Conservation (phyloP, 2,888 invertebrate genomes). For the Brassicogethes aeneus region DNA sequence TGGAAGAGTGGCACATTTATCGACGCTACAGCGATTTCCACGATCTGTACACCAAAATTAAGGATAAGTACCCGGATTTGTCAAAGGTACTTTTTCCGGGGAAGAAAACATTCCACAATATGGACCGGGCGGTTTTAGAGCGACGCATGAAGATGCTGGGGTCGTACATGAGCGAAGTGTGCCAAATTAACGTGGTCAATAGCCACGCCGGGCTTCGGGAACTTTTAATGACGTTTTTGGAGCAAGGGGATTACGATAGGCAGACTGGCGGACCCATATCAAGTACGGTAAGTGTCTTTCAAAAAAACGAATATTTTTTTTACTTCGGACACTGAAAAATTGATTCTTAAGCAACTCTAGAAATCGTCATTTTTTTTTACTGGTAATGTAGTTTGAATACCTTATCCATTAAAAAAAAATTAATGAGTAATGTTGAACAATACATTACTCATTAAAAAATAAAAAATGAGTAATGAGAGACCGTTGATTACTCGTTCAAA, state of each 20-base stretch:
- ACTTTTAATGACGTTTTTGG: conserved; percentile 55
- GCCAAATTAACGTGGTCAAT: conserved; percentile 50
- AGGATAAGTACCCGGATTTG: conserved; percentile 73
- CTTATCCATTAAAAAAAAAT: too few relatives aligned
- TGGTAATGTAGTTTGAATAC: too few relatives aligned
- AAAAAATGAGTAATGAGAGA: too few relatives aligned
- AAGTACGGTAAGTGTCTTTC: conserved; percentile 42
- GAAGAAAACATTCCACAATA: conserved; percentile 91
- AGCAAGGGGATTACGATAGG: conserved; percentile 61
- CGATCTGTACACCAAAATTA: conserved; percentile 74
- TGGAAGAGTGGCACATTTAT: conserved; percentile 85
- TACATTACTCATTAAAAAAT: too few relatives aligned
- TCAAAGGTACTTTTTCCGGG: conserved; percentile 75
- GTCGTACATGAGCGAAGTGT: conserved; percentile 65
- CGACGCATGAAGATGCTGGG: conserved; percentile 75
- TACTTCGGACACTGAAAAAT: too few relatives aligned
- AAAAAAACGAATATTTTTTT: too few relatives aligned
- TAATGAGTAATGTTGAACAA: too few relatives aligned
- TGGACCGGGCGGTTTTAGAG: conserved; percentile 76
- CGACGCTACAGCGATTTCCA: conserved; percentile 91
- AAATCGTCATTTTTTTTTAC: not conserved
- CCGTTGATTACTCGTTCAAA: too few relatives aligned
- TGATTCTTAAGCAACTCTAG: not conserved
- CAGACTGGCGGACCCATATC: conserved; percentile 52
- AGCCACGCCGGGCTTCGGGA: conserved; percentile 54